phyloP scores from a whole-genome alignment of 1,140 invertebrate genomes.

The Pachyrhynchus sulphureomaculatus region DNA sequence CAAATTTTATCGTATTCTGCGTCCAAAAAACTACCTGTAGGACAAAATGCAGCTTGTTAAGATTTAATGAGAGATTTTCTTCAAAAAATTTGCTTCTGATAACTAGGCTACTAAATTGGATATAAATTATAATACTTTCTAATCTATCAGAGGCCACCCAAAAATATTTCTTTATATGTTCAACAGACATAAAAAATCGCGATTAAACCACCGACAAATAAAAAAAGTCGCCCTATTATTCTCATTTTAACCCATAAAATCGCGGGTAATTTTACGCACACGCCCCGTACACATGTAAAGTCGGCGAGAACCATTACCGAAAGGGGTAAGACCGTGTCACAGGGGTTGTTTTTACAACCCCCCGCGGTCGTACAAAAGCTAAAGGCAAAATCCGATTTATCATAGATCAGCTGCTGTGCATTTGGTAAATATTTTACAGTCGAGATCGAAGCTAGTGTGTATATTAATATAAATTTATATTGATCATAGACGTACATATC shows the following conservation, averaged over 20 bases:
- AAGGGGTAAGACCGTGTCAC: constrained; percentile 29
- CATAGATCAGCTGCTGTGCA: constrained; percentile 25
- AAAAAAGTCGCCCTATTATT: constrained; percentile 29
- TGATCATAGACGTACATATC: background rate
- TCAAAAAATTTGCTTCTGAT: too few species aligned
- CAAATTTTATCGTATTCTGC: too few species aligned
- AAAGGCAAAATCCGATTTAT: constrained; percentile 27
- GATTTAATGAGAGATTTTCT: too few species aligned
- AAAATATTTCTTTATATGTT: too few species aligned
- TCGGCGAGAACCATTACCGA: constrained; percentile 23
- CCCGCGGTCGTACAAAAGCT: constrained; percentile 28
- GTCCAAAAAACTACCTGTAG: too few species aligned
- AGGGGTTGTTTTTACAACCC: constrained; percentile 34
- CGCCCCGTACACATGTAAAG: constrained; percentile 34
- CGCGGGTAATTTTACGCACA: constrained; percentile 33
- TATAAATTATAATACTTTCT: too few species aligned
- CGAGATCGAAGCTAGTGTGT: background rate
- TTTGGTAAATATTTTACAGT: constrained; percentile 23
- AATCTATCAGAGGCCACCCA: too few species aligned
- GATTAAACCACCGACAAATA: constrained; percentile 13
- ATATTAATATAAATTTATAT: background rate
- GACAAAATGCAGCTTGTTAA: too few species aligned
- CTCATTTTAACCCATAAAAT: constrained; percentile 28
- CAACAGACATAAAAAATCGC: background rate
- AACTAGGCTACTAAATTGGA: too few species aligned